Evolutionary conservation across 1,140 invertebrate species (phyloP).

Genomic region (Drosophila repleta): DNA sequence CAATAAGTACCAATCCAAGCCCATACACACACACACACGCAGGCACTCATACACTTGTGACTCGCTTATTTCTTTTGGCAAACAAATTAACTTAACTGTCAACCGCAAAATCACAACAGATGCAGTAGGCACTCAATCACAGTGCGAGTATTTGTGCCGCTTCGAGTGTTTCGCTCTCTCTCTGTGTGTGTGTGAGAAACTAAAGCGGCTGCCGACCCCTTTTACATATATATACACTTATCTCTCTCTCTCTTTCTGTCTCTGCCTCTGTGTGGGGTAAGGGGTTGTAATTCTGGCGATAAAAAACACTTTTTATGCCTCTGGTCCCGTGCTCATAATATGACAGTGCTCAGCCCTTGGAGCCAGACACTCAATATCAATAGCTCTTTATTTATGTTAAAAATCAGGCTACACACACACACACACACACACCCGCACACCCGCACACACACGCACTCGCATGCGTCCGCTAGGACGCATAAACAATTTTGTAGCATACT

Average conservation of each 20-base stretch:
- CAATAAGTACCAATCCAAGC: conserved; percentile 26
- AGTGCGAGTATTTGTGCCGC: conserved; percentile 51
- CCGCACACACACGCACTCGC: neutral
- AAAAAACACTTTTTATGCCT: conserved; percentile 71
- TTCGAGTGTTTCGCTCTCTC: conserved; percentile 55
- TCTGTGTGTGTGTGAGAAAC: conserved; percentile 34
- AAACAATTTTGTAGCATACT: conserved; percentile 43
- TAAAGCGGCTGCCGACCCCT: conserved; percentile 55
- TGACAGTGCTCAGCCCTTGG: conserved; percentile 45
- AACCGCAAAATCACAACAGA: conserved; percentile 81
- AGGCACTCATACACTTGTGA: neutral
- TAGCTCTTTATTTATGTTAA: conserved; percentile 71
- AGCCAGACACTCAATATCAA: conserved; percentile 60
- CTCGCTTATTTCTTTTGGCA: conserved; percentile 48
- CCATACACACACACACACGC: neutral
- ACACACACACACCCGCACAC: conserved; percentile 7
- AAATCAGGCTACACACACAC: conserved; percentile 32
- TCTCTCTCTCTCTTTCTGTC: conserved; percentile 1
- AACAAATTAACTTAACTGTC: conserved; percentile 77
- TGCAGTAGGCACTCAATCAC: conserved; percentile 77
- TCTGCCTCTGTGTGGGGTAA: conserved; percentile 23
- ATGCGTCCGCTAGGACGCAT: conserved; percentile 2
- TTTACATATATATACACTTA: conserved; percentile 8
- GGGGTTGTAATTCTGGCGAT: conserved; percentile 56
- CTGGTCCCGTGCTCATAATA: conserved; percentile 58